Evolutionary conservation across 2,888 invertebrate genomes (phyloP).

Genomic region (Cryptops parisi): DNA sequence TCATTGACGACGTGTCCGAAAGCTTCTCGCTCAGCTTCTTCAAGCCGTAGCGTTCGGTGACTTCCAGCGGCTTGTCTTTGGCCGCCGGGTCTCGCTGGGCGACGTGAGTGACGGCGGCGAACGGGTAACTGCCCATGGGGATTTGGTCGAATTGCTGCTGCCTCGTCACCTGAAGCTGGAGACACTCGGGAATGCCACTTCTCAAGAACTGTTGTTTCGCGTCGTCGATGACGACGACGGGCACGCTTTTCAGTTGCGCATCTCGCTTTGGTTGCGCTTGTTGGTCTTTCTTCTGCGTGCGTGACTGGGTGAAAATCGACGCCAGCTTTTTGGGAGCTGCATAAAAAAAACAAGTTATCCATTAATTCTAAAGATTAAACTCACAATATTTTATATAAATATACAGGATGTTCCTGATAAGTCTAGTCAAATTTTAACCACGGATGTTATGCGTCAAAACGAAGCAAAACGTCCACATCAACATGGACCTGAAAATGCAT

Average conservation of each 20-base stretch:
- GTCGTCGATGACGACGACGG: slow-evolving; percentile 13
- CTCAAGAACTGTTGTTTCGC: slow-evolving; percentile 16
- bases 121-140: background rate
- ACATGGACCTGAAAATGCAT: too few species aligned
- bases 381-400: too few species aligned
- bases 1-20: background rate
- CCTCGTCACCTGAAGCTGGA: slow-evolving; percentile 10
- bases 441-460: too few species aligned
- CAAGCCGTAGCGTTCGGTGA: background rate
- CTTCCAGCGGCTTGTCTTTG: background rate
- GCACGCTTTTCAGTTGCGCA: background rate
- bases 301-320: background rate
- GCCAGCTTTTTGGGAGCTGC: too few species aligned
- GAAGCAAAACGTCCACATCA: too few species aligned
- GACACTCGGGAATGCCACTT: slow-evolving; percentile 15
- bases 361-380: too few species aligned
- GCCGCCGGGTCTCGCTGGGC: slow-evolving; percentile 1
- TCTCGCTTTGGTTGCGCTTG: too few species aligned
- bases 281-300: slow-evolving; percentile 2
- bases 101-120: slow-evolving; percentile 12
- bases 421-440: too few species aligned
- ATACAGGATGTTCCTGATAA: too few species aligned
- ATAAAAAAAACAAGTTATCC: too few species aligned
- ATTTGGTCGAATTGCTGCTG: background rate
- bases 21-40: background rate